phyloP scores from a whole-genome alignment of 2,113 vertebrate genomes.

The Pseudorasbora parva region DNA sequence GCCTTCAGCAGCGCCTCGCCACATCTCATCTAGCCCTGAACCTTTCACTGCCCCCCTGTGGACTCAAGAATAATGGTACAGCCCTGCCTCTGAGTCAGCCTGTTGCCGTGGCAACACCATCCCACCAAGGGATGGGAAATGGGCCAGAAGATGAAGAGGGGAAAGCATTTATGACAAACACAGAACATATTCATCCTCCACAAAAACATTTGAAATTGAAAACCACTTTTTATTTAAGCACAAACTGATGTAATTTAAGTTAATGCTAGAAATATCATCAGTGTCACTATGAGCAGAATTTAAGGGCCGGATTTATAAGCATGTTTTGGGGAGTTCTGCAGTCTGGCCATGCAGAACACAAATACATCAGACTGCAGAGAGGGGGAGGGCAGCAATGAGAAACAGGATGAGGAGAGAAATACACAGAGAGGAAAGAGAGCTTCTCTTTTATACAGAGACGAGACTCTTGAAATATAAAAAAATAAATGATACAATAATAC shows the following conservation, averaged over 20 bases:
- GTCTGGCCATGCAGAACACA: background rate
- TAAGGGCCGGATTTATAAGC: background rate
- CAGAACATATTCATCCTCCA: background rate
- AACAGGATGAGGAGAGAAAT: conserved; percentile 56
- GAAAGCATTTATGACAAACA: conserved; percentile 6
- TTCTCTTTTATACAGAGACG: background rate
- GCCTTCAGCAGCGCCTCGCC: conserved; percentile 24
- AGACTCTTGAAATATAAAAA: background rate
- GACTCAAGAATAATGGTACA: conserved; percentile 70
- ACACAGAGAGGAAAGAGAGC: background rate
- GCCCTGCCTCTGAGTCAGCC: conserved; percentile 76
- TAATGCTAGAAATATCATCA: background rate
- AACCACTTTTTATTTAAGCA: background rate
- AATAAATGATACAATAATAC: background rate
- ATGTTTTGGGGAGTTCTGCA: background rate
- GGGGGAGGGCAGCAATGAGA: conserved; percentile 71
- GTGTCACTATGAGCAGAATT: background rate
- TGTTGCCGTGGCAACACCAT: conserved; percentile 79
- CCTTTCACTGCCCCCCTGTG: conserved; percentile 68
- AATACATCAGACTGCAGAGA: conserved; percentile 63
- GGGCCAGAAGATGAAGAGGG: conserved; percentile 29
- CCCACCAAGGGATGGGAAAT: conserved; percentile 64
- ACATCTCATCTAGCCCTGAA: conserved; percentile 51
- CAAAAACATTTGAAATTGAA: background rate
- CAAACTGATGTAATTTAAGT: background rate